Percentiles rank a stretch among this genome's conserved stretches.
These are phyloP conservation scores for Rhabdophis nuchalis DNA, from an alignment of 2,797 vertebrate genomes.

Conservation along the genomic window DNA sequence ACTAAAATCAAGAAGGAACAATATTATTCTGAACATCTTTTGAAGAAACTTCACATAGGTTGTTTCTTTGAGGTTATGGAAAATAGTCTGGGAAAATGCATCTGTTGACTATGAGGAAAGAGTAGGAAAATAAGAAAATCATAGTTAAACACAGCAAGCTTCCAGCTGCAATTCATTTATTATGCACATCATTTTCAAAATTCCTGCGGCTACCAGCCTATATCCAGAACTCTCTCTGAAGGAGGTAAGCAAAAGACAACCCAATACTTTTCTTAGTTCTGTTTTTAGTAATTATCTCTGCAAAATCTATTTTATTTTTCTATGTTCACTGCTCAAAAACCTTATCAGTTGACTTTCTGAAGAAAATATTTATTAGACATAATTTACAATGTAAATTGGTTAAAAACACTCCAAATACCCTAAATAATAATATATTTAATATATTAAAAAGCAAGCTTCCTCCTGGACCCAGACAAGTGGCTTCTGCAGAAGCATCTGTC, in stretches of 20 bases:
- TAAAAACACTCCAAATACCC: neutral
- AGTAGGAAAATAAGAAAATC: constrained; percentile 3
- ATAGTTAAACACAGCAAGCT: constrained; percentile 8
- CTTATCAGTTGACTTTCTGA: neutral
- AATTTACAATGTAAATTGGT: neutral
- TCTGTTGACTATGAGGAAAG: constrained; percentile 3
- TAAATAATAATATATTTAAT: neutral
- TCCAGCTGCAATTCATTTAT: constrained; percentile 16
- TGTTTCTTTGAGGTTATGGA: neutral
- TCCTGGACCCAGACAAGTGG: neutral
- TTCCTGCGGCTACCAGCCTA: constrained; percentile 6
- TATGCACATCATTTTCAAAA: constrained; percentile 4
- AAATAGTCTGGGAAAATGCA: constrained; percentile 9
- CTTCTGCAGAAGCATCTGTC: neutral
- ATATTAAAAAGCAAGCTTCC: neutral
- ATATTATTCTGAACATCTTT: neutral
- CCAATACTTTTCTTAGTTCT: neutral
- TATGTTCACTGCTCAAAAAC: neutral
- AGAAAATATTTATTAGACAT: neutral
- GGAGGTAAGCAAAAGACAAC: constrained; percentile 1
- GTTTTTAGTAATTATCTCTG: neutral
- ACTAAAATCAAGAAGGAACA: neutral
- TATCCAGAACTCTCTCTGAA: neutral
- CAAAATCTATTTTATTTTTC: neutral
- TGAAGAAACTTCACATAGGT: neutral